Conservation (phyloP, 2,113 vertebrate genomes). For the Sinocyclocheilus maitianheensis region DNA sequence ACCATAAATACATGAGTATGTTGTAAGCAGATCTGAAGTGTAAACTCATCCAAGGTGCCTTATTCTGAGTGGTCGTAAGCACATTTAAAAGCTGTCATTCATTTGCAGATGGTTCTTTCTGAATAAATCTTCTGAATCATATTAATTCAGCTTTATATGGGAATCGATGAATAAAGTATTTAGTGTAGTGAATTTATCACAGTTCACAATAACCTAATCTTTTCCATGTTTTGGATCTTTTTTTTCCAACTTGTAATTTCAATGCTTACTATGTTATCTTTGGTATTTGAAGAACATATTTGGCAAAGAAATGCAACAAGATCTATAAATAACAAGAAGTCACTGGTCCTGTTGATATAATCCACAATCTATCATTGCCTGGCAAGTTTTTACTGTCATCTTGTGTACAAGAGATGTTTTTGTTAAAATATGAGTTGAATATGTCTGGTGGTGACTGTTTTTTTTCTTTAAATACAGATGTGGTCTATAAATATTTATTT, state of each 20-base stretch:
- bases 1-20: constrained; percentile 56
- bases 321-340: neutral
- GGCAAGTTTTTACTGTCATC: constrained; percentile 5
- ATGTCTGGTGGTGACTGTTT: neutral
- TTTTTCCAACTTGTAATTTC: neutral
- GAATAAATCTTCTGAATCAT: constrained; percentile 1
- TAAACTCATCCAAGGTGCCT: constrained; percentile 40
- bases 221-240: neutral
- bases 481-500: neutral
- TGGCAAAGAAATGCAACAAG: neutral
- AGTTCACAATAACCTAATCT: neutral
- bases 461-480: neutral
- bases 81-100: neutral
- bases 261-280: neutral
- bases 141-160: neutral
- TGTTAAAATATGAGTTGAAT: neutral
- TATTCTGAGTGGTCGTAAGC: constrained; percentile 46
- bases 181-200: neutral
- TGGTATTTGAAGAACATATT: neutral
- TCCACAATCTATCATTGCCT: neutral
- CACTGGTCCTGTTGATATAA: constrained; percentile 10
- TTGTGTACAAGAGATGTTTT: neutral
- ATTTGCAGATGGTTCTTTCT: neutral
- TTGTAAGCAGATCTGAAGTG: constrained; percentile 57
- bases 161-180: neutral